Conservation (phyloP, 2,888 invertebrate genomes). For the Exocentrus adspersus region DNA sequence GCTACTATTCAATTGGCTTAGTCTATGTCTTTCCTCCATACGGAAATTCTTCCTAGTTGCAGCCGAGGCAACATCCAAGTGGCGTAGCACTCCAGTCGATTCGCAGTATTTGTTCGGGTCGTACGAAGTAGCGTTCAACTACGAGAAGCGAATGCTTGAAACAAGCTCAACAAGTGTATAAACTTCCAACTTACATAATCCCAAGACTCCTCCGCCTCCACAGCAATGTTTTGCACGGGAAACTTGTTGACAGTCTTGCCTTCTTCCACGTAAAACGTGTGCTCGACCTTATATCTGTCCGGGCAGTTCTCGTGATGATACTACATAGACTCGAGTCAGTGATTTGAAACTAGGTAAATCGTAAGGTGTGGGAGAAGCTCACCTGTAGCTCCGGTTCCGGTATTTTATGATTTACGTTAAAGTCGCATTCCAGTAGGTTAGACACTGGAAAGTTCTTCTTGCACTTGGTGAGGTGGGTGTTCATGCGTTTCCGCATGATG, state of each 20-base stretch:
- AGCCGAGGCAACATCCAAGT: constrained; percentile 42
- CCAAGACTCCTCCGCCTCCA: constrained; percentile 51
- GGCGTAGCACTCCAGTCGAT: constrained; percentile 41
- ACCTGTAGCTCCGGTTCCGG: constrained; percentile 67
- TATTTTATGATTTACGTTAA: constrained; percentile 68
- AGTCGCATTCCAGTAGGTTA: constrained; percentile 66
- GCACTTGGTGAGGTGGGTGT: constrained; percentile 70
- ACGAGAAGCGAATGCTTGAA: neutral
- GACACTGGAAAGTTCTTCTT: constrained; percentile 64
- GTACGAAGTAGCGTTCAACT: constrained; percentile 43
- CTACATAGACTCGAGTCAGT: constrained; percentile 44
- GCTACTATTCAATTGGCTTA: constrained; percentile 29
- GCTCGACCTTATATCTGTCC: constrained; percentile 46
- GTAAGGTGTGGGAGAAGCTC: too few relatives aligned
- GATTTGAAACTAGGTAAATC: too few relatives aligned
- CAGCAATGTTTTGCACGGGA: constrained; percentile 34
- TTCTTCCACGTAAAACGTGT: constrained; percentile 39
- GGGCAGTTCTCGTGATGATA: constrained; percentile 51
- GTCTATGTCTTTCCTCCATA: constrained; percentile 43
- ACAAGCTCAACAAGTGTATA: neutral
- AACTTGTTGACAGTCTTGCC: constrained; percentile 29
- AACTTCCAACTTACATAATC: constrained; percentile 50
- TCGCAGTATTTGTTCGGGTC: constrained; percentile 44
- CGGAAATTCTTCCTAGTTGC: constrained; percentile 45
- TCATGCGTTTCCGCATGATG: constrained; percentile 66